These are phyloP conservation scores for Subacronicta megacephala DNA, from an alignment of 2,888 invertebrate genomes.

Conservation along the genomic window DNA sequence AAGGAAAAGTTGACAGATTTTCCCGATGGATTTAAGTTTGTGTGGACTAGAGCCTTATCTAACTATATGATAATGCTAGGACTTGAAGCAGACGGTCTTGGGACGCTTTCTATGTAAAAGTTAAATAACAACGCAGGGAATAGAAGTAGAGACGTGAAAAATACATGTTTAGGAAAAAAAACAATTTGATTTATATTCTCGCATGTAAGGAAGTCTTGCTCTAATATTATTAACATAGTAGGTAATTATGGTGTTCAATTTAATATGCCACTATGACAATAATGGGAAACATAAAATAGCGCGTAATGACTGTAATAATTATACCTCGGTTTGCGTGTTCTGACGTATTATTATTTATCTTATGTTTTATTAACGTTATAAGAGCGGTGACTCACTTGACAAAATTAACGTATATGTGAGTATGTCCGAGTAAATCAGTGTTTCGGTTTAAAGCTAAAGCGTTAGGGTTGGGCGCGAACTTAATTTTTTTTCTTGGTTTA, in stretches of 20 bases:
- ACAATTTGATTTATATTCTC: constrained; percentile 8
- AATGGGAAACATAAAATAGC: constrained; percentile 17
- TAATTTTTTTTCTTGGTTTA: too few species aligned
- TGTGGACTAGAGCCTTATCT: too few species aligned
- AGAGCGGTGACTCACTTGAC: constrained; percentile 15
- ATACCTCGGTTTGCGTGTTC: constrained; percentile 23
- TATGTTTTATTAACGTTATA: constrained; percentile 6
- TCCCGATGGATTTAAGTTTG: too few species aligned
- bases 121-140: too few species aligned
- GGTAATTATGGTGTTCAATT: constrained; percentile 33
- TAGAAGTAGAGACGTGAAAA: too few species aligned
- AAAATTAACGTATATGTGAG: constrained; percentile 6
- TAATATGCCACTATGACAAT: constrained; percentile 23
- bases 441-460: too few species aligned
- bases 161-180: too few species aligned
- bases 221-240: constrained; percentile 11
- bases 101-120: too few species aligned
- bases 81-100: too few species aligned
- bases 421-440: background rate
- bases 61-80: too few species aligned
- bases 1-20: too few species aligned
- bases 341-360: constrained; percentile 17
- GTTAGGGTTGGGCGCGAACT: too few species aligned
- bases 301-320: constrained; percentile 45
- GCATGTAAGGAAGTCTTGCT: constrained; percentile 41